These are phyloP conservation scores for Cyrtodaria siliqua DNA, from an alignment of 2,888 invertebrate genomes.

Conservation along the genomic window DNA sequence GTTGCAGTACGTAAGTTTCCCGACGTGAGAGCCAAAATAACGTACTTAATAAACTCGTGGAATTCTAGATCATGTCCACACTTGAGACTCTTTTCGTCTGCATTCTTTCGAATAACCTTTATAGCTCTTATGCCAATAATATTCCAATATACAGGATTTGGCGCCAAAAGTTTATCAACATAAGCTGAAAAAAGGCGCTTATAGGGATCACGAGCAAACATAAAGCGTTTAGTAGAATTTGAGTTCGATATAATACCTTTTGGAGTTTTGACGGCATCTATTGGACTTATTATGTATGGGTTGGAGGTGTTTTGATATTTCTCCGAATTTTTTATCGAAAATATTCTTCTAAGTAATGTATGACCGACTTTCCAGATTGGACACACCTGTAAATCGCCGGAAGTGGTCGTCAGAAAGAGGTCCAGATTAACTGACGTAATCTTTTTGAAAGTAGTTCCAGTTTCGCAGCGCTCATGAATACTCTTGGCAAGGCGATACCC, in stretches of 20 bases:
- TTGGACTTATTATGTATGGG: not conserved
- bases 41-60: slow-evolving; percentile 64
- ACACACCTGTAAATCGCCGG: slow-evolving; percentile 16
- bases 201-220: slow-evolving; percentile 72
- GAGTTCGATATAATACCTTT: not conserved
- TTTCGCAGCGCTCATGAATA: not conserved
- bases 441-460: no score
- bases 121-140: slow-evolving; percentile 53
- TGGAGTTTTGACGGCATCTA: not conserved
- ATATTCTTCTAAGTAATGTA: slow-evolving; percentile 42
- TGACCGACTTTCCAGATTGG: slow-evolving; percentile 47
- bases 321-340: slow-evolving; percentile 22
- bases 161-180: slow-evolving; percentile 71
- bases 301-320: slow-evolving; percentile 1
- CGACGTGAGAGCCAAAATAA: slow-evolving; percentile 33
- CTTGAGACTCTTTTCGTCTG: slow-evolving; percentile 18
- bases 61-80: slow-evolving; percentile 74
- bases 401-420: not conserved
- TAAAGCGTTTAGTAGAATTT: not conserved
- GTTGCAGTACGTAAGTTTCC: not conserved
- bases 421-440: no score
- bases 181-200: slow-evolving; percentile 67
- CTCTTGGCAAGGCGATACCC: slow-evolving; percentile 9
- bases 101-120: slow-evolving; percentile 20
- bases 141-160: slow-evolving; percentile 70